These are phyloP conservation scores for Drosophila dunni DNA, from an alignment of 1,140 invertebrate species.

Conservation along the genomic window DNA sequence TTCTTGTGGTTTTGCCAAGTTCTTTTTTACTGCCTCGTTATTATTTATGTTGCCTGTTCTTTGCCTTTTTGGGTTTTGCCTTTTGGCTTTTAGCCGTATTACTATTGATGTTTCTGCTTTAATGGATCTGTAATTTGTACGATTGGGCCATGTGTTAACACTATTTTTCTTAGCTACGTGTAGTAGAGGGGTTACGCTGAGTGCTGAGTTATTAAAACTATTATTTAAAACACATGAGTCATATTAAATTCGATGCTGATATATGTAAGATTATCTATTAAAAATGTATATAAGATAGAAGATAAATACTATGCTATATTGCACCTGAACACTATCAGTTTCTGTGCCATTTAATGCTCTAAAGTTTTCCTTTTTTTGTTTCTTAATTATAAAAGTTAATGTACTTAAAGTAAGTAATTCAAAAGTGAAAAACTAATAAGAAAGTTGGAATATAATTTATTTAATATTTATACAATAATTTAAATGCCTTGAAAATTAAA, in stretches of 20 bases:
- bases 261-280: neutral
- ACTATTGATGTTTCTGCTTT: constrained; percentile 18
- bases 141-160: constrained; percentile 61
- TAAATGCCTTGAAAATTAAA: too few species aligned
- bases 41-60: constrained; percentile 31
- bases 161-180: constrained; percentile 35
- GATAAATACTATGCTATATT: too few species aligned
- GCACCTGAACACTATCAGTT: too few species aligned
- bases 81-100: constrained; percentile 3
- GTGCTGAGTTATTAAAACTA: constrained; percentile 11
- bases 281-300: too few species aligned
- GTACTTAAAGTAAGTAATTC: too few species aligned
- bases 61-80: constrained; percentile 2
- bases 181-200: neutral
- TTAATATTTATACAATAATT: too few species aligned
- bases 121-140: constrained; percentile 48
- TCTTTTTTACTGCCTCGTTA: constrained; percentile 49
- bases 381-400: too few species aligned
- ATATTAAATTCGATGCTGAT: neutral
- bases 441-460: too few species aligned
- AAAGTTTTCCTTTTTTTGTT: too few species aligned
- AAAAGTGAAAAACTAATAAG: too few species aligned
- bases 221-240: constrained; percentile 29
- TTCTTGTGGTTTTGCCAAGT: constrained; percentile 46
- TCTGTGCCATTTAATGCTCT: too few species aligned